Base-by-base conservation (phyloP, 2,113 vertebrate genomes). In the Lethenteron reissneri region DNA sequence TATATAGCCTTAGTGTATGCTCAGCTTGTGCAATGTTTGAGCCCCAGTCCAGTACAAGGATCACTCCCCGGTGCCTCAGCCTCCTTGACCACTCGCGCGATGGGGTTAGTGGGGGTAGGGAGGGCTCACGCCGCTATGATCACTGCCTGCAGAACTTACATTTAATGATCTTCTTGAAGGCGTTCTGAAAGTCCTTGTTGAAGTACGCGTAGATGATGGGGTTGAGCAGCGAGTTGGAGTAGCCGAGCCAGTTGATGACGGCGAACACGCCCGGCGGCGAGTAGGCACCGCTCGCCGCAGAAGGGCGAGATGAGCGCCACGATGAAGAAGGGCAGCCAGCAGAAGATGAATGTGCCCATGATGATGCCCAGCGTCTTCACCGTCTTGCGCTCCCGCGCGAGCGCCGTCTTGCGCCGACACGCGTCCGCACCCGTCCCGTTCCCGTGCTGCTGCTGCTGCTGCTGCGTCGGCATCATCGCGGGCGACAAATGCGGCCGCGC, bases 161-260 rank as follows among this genome's bases (percentile, higher is more conserved):
- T 82, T 86, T 90, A 73, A 92, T 72, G 70, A 97, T 96, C 81
- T 96, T 97, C 82, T 92, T 92, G 79, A 97, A 97, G 68, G 92
- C 88, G 80, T 81, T 97, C 84, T 97, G 92, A 79, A 97, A 97
- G 82, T 97, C 92, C 78, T 95, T 96, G 82, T 97, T 97, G 81
- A 97, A 97, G 77, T 96, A 97, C 75, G 92, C 92, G 73, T 97
- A 97, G 75, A 96, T 97, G 79, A 97, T 84, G 12, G 92, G 92
- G 75, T 96, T 97, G 70, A 97, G 86, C 74, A 97, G 87, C 12
- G 92, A 95, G 81, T 96, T 97, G 76, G 92, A 94, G 76, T 97
- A 97, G 74, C 92, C 92, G 73, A 96, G 83, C 92, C 92, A 97
- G 81, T 92, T 97, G 72, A 97, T 94, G 70, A 96, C 85, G 59